These are phyloP conservation scores for Scophthalmus maximus DNA, from an alignment of 2,113 vertebrate species.

Conservation along the genomic window DNA sequence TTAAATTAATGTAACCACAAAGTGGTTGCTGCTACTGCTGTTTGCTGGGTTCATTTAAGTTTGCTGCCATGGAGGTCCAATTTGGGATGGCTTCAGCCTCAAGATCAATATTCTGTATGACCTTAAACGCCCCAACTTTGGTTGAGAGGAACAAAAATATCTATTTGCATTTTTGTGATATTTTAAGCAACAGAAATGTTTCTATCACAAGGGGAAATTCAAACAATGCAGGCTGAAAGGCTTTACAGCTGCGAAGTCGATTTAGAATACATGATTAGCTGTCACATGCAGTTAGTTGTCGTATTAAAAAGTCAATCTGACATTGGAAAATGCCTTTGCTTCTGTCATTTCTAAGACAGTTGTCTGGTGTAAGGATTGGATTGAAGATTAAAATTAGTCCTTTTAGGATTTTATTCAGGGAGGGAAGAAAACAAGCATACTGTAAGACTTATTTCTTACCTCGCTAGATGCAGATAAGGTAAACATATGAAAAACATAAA, in stretches of 20 bases:
- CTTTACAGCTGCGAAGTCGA: conserved; percentile 30
- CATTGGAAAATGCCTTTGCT: conserved; percentile 34
- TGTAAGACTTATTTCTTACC: neutral
- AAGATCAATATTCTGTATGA: conserved; percentile 52
- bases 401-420: conserved; percentile 18
- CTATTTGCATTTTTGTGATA: conserved; percentile 41
- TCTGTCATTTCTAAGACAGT: conserved; percentile 14
- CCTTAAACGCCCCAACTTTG: conserved; percentile 47
- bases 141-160: conserved; percentile 12
- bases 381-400: conserved; percentile 34
- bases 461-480: neutral
- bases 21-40: conserved; percentile 13
- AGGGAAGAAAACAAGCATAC: conserved; percentile 19
- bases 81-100: conserved; percentile 39
- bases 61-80: conserved; percentile 49
- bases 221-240: conserved; percentile 32
- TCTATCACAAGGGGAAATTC: conserved; percentile 28
- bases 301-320: conserved; percentile 52
- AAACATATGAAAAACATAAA: neutral
- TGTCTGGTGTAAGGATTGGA: neutral
- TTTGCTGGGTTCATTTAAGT: conserved; percentile 51
- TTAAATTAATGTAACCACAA: conserved; percentile 24
- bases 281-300: conserved; percentile 28
- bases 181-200: conserved; percentile 31
- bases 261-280: conserved; percentile 60